Conservation (phyloP, 2,888 invertebrate genomes). For the Ochropleura leucogaster region DNA sequence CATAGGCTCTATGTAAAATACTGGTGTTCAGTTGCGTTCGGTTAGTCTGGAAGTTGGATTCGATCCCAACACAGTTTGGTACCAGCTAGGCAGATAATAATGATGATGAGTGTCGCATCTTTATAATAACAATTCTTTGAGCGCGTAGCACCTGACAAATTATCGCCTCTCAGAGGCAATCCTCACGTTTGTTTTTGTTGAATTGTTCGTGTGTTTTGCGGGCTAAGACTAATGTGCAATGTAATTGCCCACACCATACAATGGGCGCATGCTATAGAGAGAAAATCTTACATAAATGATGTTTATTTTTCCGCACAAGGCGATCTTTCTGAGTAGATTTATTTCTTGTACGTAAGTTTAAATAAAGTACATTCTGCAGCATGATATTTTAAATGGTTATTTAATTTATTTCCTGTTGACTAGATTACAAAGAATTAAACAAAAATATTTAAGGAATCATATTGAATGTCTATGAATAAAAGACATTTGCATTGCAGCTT, state of each 20-base stretch:
- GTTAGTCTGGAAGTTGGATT: background rate
- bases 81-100: background rate
- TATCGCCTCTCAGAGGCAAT: constrained; percentile 84
- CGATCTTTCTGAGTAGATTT: background rate
- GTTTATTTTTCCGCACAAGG: background rate
- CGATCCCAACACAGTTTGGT: background rate
- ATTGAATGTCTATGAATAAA: background rate
- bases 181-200: constrained; percentile 89
- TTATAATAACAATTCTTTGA: constrained; percentile 75
- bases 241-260: constrained; percentile 75
- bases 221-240: constrained; percentile 83
- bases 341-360: background rate
- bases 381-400: background rate
- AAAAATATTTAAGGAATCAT: background rate
- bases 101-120: constrained; percentile 21
- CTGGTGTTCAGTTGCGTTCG: background rate
- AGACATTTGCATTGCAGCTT: background rate
- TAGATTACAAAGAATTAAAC: background rate
- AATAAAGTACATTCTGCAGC: background rate
- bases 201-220: constrained; percentile 86
- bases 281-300: constrained; percentile 19
- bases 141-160: constrained; percentile 84
- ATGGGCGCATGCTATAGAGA: constrained; percentile 28
- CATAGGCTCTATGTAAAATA: background rate
- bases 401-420: background rate